phyloP scores from a whole-genome alignment of 37 sponge, comb jelly and placozoan species.

The Axinella damicornis region DNA sequence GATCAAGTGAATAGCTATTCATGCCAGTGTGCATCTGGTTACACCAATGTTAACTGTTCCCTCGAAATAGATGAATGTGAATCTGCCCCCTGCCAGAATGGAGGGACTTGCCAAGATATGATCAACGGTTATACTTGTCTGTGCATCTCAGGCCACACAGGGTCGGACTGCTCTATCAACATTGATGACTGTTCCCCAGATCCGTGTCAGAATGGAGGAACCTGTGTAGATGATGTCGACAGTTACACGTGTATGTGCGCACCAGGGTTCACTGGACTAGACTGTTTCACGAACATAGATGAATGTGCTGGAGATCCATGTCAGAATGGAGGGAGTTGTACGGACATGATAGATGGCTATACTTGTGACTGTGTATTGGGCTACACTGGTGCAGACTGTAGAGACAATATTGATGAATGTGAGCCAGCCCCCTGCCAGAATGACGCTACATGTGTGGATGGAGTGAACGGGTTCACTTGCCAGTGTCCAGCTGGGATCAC shows the following conservation, averaged over 20 bases:
- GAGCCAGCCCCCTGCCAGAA: conserved; percentile 17
- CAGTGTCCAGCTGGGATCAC: conserved; percentile 65
- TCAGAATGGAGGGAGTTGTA: conserved; percentile 50
- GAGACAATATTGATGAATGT: conserved; percentile 70
- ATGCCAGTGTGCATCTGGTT: conserved; percentile 47
- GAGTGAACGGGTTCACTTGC: conserved; percentile 43
- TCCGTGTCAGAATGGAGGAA: conserved; percentile 35
- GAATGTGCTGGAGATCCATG: conserved; percentile 31
- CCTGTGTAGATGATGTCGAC: conserved; percentile 19
- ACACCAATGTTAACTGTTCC: conserved; percentile 32
- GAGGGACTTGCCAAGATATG: conserved; percentile 12
- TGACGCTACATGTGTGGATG: conserved; percentile 49
- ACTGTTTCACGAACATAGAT: conserved; percentile 48
- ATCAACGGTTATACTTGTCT: conserved; percentile 24
- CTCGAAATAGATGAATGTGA: conserved; percentile 32
- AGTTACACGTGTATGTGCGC: conserved; percentile 50
- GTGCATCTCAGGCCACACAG: conserved; percentile 36
- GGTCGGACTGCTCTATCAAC: not conserved
- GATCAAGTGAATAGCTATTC: not conserved
- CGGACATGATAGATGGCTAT: conserved; percentile 26
- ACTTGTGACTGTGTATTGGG: conserved; percentile 47
- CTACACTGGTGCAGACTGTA: conserved; percentile 51
- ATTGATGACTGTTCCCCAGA: conserved; percentile 36
- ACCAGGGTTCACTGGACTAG: conserved; percentile 40
- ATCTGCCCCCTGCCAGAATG: conserved; percentile 45